Evolutionary conservation across 2,888 invertebrate species (phyloP).

Genomic region (Coenonympha glycerion): DNA sequence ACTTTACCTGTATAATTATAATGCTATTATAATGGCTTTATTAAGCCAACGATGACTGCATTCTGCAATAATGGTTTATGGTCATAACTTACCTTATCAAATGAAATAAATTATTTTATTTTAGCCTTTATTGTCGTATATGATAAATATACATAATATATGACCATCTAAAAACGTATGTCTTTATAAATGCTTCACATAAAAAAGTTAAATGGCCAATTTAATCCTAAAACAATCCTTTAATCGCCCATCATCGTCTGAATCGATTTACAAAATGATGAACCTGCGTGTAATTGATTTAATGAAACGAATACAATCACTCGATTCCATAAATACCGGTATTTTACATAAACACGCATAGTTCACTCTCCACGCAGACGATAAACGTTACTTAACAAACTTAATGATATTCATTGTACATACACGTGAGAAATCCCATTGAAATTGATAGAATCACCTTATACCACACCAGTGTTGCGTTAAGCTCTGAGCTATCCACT

Average conservation of each 20-base stretch:
- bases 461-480: slow-evolving; percentile 40
- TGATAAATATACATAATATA: not conserved
- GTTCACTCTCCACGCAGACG: slow-evolving; percentile 25
- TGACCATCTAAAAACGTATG: not conserved
- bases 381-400: slow-evolving; percentile 47
- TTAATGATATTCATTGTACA: slow-evolving; percentile 50
- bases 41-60: not conserved
- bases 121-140: slow-evolving; percentile 6
- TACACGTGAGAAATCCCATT: slow-evolving; percentile 53
- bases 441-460: slow-evolving; percentile 44
- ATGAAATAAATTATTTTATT: too few relatives aligned
- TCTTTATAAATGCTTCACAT: not conserved
- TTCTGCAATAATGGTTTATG: not conserved
- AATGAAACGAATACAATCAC: slow-evolving; percentile 21
- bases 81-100: too few relatives aligned
- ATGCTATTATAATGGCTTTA: not conserved
- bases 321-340: slow-evolving; percentile 31
- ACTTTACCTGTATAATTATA: too few relatives aligned
- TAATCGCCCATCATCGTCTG: not conserved
- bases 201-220: slow-evolving; percentile 8
- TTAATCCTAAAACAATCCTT: not conserved
- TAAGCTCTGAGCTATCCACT: slow-evolving; percentile 38
- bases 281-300: slow-evolving; percentile 29
- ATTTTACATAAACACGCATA: slow-evolving; percentile 25
- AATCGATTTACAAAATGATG: slow-evolving; percentile 18